A percentile compares a stretch with the other conserved stretches of the same genome.
Evolutionary conservation across 2,888 invertebrate species (phyloP).

Genomic region (Sarcophaga caerulescens): DNA sequence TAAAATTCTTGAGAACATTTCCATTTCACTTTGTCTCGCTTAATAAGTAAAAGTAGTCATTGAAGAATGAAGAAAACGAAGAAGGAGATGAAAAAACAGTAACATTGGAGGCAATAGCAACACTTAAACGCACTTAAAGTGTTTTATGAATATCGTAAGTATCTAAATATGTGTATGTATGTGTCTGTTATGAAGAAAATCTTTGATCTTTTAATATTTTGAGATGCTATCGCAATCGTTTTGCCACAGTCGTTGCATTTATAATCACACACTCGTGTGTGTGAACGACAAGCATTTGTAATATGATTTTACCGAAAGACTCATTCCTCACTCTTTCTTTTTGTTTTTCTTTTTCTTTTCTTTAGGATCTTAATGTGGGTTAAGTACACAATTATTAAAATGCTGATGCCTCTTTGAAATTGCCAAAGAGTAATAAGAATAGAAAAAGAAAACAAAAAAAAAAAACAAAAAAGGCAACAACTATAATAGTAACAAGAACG

Average conservation of each 20-base stretch:
- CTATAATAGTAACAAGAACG: neutral
- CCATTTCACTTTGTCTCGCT: neutral
- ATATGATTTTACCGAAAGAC: neutral
- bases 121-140: neutral
- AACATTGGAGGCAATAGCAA: neutral
- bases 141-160: neutral
- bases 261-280: neutral
- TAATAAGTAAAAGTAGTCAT: neutral
- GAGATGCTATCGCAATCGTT: slow-evolving; percentile 16
- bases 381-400: slow-evolving; percentile 46
- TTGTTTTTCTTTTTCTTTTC: neutral
- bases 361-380: slow-evolving; percentile 38
- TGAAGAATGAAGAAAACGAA: neutral
- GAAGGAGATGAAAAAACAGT: neutral
- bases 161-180: neutral
- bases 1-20: slow-evolving; percentile 10
- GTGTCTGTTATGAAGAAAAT: slow-evolving; percentile 19
- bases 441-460: neutral
- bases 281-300: neutral
- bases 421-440: neutral
- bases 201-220: slow-evolving; percentile 38
- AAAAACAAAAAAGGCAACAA: neutral
- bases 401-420: slow-evolving; percentile 18
- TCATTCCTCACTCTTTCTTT: neutral
- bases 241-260: neutral